Base-by-base conservation (phyloP, 2,797 vertebrate genomes). In the Manis javanica region DNA sequence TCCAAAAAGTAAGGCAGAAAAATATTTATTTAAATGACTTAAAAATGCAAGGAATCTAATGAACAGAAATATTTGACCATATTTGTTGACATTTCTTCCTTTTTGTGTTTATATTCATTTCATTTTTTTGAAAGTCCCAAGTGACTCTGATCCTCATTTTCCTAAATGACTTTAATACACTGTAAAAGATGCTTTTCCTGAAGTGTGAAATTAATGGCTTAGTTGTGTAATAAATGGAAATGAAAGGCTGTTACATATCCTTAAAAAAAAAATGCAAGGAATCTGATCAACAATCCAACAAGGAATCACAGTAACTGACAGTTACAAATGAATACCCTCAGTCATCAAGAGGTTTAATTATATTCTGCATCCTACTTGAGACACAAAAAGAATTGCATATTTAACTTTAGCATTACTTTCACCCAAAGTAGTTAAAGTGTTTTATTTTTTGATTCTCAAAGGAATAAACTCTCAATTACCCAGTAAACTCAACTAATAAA, bases 361-460 rank as follows among this genome's bases (percentile, higher is more conserved):
- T 14, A 92, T 51, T 91, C 29, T 84, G 13, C 63, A 94, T 94
- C 77, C 75, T 64, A 61, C 53, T 95, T 88, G 92, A 66, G 31
- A 83, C n/a, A 79, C 55, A 84, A 78, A 78, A 81, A 68, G 29
- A 79, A 92, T 1, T 83, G 49, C 34, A 57, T 12, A 83, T 24
- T 74, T 84, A 64, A 90, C 85, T 96, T 96, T 68, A 66, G 63
- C 34, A 61, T 46, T n/a, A 71, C 83, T 90, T 93, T 87, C 68
- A 92, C 53, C 42, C 46, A 71, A 91, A 95, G 68, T 10, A 13
- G 55, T 85, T 82, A 59, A 87, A 87, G 63, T 75, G 16, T 69
- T 95, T 96, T 87, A 87, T 68, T 87, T 94, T 63, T 57, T 87
- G 59, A 92, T 81, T 64, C 63, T 86, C 68, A 82, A 86, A 95